Evolutionary conservation across 2,888 invertebrate genomes (phyloP).

Genomic region (Cynaeus angustus): DNA sequence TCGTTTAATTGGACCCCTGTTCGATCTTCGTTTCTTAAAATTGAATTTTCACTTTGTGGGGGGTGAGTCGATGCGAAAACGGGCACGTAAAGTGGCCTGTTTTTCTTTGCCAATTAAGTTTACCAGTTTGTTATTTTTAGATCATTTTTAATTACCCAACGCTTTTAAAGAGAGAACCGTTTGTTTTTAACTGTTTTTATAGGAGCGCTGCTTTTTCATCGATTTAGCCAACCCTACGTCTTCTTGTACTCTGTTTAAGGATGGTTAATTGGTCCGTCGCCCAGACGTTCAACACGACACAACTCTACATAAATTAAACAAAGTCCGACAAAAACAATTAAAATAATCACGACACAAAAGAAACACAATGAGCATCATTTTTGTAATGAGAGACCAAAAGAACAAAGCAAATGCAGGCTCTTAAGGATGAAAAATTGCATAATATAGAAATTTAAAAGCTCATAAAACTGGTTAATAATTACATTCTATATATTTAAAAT

Average conservation of each 20-base stretch:
- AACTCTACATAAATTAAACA: conserved; percentile 11
- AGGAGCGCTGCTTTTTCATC: conserved; percentile 49
- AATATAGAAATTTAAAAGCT: too few species aligned
- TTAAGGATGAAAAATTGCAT: too few species aligned
- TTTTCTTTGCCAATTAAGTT: conserved; percentile 71
- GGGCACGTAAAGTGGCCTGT: conserved; percentile 60
- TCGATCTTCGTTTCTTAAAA: conserved; percentile 38
- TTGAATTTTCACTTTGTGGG: conserved; percentile 42
- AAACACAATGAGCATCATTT: too few species aligned
- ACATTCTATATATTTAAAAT: too few species aligned
- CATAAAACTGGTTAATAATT: too few species aligned
- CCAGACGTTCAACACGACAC: conserved; percentile 20
- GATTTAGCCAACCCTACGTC: conserved; percentile 28
- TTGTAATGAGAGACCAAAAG: too few species aligned
- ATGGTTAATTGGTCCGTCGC: conserved; percentile 31
- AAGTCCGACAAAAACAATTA: conserved; percentile 3
- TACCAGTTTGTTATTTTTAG: conserved; percentile 71
- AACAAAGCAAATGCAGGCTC: too few species aligned
- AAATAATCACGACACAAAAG: not conserved
- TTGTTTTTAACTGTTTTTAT: conserved; percentile 64
- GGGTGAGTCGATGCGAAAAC: conserved; percentile 36
- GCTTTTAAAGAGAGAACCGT: conserved; percentile 64
- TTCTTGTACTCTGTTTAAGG: conserved; percentile 10
- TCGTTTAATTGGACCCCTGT: conserved; percentile 30
- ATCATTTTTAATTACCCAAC: conserved; percentile 70